Conservation (phyloP, 2,797 vertebrate genomes). For the Remorina albescens region DNA sequence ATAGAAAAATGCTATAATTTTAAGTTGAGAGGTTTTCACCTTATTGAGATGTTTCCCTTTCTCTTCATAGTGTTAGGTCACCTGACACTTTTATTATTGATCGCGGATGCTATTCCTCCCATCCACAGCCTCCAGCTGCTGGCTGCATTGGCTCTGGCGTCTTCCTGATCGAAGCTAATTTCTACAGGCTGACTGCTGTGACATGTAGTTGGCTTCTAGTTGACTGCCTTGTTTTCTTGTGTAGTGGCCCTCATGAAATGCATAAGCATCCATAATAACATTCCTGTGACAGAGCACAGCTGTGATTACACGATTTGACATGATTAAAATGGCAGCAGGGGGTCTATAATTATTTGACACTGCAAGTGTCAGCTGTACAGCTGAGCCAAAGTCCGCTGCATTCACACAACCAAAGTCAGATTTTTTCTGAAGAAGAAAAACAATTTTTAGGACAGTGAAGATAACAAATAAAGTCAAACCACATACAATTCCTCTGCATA, state of each 20-base stretch:
- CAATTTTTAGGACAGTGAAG: neutral
- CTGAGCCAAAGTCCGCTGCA: neutral
- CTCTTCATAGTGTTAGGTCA: neutral
- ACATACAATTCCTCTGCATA: neutral
- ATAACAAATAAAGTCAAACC: neutral
- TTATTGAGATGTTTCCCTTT: neutral
- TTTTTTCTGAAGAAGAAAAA: neutral
- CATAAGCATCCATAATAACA: constrained; percentile 38
- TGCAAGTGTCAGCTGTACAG: neutral
- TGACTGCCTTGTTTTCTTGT: constrained; percentile 1
- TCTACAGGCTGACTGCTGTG: constrained; percentile 1
- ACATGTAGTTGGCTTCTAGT: constrained; percentile 1
- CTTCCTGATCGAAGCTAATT: constrained; percentile 35
- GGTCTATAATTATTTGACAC: constrained; percentile 4
- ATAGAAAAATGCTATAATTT: neutral
- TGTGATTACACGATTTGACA: constrained; percentile 34
- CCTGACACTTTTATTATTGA: constrained; percentile 10
- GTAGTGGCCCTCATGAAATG: constrained; percentile 12
- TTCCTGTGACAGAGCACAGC: neutral
- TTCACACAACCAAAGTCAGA: constrained; percentile 1
- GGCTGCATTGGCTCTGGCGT: constrained; percentile 1
- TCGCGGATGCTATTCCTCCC: constrained; percentile 15
- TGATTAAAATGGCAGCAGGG: constrained; percentile 7
- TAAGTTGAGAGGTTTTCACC: neutral
- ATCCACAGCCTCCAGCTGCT: constrained; percentile 17